phyloP scores from a whole-genome alignment of 2,113 vertebrate genomes.

The Puntigrus tetrazona region DNA sequence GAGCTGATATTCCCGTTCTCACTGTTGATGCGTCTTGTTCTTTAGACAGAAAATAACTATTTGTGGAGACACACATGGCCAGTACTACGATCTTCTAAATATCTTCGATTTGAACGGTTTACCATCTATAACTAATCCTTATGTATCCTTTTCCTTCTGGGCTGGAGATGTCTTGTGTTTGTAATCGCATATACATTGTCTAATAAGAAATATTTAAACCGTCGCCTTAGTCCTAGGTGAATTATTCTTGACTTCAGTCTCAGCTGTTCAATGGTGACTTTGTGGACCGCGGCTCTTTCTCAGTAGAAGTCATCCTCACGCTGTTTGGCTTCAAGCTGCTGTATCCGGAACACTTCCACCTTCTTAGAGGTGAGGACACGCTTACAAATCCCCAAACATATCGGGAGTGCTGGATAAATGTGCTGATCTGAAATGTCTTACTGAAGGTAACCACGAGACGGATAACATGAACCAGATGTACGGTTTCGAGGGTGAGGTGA shows the following conservation, averaged over 20 bases:
- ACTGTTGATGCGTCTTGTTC: constrained; percentile 59
- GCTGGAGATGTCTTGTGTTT: not conserved
- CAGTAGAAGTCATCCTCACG: constrained; percentile 90
- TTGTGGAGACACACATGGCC: constrained; percentile 94
- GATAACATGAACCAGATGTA: constrained; percentile 99
- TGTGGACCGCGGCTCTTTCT: constrained; percentile 93
- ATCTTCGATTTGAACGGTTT: constrained; percentile 92
- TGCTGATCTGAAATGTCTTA: not conserved
- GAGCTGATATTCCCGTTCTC: not conserved
- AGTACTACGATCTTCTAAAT: constrained; percentile 93
- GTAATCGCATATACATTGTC: too few relatives aligned
- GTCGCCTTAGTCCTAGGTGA: not conserved
- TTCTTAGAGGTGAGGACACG: constrained; percentile 83
- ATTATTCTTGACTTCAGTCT: constrained; percentile 35
- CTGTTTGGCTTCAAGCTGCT: constrained; percentile 95
- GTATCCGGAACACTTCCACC: constrained; percentile 85
- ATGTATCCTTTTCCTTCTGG: constrained; percentile 83
- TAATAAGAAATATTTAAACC: too few relatives aligned
- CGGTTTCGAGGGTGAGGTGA: constrained; percentile 93
- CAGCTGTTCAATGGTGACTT: constrained; percentile 96
- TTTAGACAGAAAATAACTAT: constrained; percentile 89
- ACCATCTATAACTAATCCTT: constrained; percentile 87
- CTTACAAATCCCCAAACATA: not conserved
- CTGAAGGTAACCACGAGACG: constrained; percentile 92
- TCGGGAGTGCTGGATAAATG: not conserved